phyloP scores from a whole-genome alignment of 2,113 vertebrate genomes.

The Clarias magur region DNA sequence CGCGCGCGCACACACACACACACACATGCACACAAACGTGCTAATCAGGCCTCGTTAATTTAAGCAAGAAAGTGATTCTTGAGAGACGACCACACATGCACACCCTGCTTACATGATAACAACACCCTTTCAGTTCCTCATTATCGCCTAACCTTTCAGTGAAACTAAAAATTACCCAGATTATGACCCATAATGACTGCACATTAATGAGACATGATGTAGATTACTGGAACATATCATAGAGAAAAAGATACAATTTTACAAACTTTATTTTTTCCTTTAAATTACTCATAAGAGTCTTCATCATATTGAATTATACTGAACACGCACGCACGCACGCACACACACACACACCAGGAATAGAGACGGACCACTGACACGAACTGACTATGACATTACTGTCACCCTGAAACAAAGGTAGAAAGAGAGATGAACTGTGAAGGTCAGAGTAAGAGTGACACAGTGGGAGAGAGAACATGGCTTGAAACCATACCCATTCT shows the following conservation, averaged over 20 bases:
- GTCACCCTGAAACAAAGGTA: not conserved
- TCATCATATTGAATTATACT: no score
- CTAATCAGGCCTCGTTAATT: not conserved
- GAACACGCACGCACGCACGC: not conserved
- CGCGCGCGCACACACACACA: no score
- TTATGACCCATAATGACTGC: not conserved
- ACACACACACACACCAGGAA: not conserved
- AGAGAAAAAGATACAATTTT: not conserved
- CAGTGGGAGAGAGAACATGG: not conserved
- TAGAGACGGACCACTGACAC: conserved; percentile 39
- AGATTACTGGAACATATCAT: not conserved
- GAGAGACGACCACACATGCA: not conserved
- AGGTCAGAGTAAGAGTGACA: not conserved
- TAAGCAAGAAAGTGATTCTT: not conserved
- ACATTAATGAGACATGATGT: conserved; percentile 23
- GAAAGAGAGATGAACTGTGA: not conserved
- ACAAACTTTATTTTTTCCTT: not conserved
- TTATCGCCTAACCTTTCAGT: not conserved
- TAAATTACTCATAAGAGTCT: no score
- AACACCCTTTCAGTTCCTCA: conserved; percentile 15
- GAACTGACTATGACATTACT: conserved; percentile 32
- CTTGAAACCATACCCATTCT: not conserved
- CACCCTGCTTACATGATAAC: conserved; percentile 6
- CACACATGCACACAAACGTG: not conserved
- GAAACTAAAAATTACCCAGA: not conserved